A percentile compares a stretch with the other conserved stretches of the same genome.
phyloP scores from a whole-genome alignment of 2,113 vertebrate genomes.

The Pseudopodoces humilis region DNA sequence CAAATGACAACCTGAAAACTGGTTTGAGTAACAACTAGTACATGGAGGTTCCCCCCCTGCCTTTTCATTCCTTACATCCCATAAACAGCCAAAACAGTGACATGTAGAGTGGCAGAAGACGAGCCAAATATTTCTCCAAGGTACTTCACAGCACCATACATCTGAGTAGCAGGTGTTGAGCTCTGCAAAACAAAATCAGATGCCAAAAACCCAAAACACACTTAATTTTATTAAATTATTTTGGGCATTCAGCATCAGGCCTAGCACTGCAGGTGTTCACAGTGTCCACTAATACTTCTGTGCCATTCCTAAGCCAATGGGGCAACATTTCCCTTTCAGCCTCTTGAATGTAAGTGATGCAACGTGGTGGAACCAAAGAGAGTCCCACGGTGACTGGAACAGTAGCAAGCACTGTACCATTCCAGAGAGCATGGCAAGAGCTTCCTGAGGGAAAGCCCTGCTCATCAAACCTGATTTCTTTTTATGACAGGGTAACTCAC shows the following conservation, averaged over 20 bases:
- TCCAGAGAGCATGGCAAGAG: background rate
- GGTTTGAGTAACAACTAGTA: background rate
- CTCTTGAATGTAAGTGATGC: background rate
- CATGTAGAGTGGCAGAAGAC: background rate
- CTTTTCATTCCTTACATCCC: background rate
- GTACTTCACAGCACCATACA: background rate
- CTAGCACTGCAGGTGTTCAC: background rate
- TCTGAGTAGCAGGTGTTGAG: background rate
- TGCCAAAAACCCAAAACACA: background rate
- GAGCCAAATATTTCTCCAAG: background rate
- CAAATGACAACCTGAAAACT: background rate
- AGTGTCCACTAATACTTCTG: background rate
- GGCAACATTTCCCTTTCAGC: background rate
- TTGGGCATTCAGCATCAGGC: background rate
- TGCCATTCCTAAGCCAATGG: background rate
- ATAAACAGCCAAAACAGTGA: background rate
- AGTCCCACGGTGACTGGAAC: background rate
- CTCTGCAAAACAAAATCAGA: background rate
- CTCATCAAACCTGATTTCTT: background rate
- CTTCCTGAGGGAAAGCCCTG: background rate
- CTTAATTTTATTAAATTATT: background rate
- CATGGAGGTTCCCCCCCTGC: accelerated
- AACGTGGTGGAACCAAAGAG: background rate
- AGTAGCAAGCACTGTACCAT: background rate
- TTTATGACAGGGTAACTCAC: background rate